A percentile compares a stretch with the other conserved stretches of the same genome.
Conservation (phyloP, 2,888 invertebrate genomes). For the Philereme transversata region DNA sequence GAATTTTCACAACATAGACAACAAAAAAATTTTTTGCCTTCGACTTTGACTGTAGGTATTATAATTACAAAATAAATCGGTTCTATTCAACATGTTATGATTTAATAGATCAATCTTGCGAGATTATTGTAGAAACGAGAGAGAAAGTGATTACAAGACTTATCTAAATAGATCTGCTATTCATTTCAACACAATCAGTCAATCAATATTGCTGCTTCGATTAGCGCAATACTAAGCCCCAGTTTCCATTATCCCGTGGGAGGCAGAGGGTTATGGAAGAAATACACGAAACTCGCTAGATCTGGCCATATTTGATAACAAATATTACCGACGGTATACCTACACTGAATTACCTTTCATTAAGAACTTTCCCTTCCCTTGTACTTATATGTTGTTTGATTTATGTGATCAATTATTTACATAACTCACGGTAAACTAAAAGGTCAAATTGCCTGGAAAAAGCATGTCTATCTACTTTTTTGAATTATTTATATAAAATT, state of each 20-base stretch:
- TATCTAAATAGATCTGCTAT: conserved; percentile 28
- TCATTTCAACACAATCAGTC: conserved; percentile 16
- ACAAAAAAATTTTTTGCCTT: too few species aligned
- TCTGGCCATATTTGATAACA: conserved; percentile 54
- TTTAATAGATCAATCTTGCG: conserved; percentile 14
- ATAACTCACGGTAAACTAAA: too few species aligned
- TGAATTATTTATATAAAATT: too few species aligned
- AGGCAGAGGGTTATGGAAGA: conserved; percentile 63
- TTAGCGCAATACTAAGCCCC: conserved; percentile 62
- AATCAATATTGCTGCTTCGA: conserved; percentile 28
- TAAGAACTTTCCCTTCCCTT: conserved; percentile 19
- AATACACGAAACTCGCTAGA: conserved; percentile 52
- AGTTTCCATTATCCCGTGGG: conserved; percentile 66
- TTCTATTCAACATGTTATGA: conserved; percentile 15
- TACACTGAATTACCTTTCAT: conserved; percentile 42
- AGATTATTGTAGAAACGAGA: conserved; percentile 29
- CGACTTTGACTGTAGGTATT: too few species aligned
- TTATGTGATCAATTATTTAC: background rate
- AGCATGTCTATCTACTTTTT: too few species aligned
- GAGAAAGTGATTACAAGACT: conserved; percentile 17
- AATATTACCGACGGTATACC: conserved; percentile 44
- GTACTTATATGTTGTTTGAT: conserved; percentile 6
- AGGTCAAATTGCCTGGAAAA: too few species aligned
- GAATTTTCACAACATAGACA: too few species aligned
- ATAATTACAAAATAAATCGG: background rate